These are phyloP conservation scores for Sebastes iracundus DNA, from an alignment of 2,797 vertebrate genomes.

Conservation along the genomic window DNA sequence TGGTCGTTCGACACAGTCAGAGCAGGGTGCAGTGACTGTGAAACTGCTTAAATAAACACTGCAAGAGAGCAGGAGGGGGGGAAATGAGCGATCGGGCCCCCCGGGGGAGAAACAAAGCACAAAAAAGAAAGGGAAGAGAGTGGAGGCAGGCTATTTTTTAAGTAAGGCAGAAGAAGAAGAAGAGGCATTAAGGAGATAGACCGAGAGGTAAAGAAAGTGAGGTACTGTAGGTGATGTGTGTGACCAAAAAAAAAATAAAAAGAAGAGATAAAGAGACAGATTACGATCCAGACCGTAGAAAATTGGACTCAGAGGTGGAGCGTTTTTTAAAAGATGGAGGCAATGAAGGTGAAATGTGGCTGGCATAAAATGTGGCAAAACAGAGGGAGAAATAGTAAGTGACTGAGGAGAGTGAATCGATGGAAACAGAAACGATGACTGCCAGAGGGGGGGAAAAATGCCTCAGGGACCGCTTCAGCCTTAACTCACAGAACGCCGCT, in stretches of 20 bases:
- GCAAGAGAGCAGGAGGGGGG: slow-evolving; percentile 52
- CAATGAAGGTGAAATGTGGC: slow-evolving; percentile 56
- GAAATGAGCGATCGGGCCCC: slow-evolving; percentile 5
- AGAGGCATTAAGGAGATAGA: slow-evolving; percentile 12
- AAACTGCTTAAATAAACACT: slow-evolving; percentile 80
- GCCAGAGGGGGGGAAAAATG: slow-evolving; percentile 33
- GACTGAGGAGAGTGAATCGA: slow-evolving; percentile 46
- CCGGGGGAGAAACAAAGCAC: slow-evolving; percentile 21
- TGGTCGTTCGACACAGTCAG: slow-evolving; percentile 54
- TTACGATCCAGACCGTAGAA: slow-evolving; percentile 44
- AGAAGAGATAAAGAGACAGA: slow-evolving; percentile 46
- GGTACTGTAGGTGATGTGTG: slow-evolving; percentile 23
- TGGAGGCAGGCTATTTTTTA: slow-evolving; percentile 32
- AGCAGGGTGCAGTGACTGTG: slow-evolving; percentile 74
- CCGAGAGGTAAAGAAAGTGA: slow-evolving; percentile 17
- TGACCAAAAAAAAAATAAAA: slow-evolving; percentile 7
- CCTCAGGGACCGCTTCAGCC: slow-evolving; percentile 50
- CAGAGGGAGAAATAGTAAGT: slow-evolving; percentile 40
- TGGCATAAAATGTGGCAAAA: slow-evolving; percentile 36
- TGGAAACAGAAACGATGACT: slow-evolving; percentile 56
- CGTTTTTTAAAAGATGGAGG: slow-evolving; percentile 45
- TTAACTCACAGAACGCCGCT: slow-evolving; percentile 46
- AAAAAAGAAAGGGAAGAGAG: slow-evolving; percentile 12
- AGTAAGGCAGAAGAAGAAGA: slow-evolving; percentile 6
- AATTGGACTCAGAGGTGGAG: slow-evolving; percentile 36